Conservation (phyloP, 1,140 invertebrate species). For the Drosophila lowei region DNA sequence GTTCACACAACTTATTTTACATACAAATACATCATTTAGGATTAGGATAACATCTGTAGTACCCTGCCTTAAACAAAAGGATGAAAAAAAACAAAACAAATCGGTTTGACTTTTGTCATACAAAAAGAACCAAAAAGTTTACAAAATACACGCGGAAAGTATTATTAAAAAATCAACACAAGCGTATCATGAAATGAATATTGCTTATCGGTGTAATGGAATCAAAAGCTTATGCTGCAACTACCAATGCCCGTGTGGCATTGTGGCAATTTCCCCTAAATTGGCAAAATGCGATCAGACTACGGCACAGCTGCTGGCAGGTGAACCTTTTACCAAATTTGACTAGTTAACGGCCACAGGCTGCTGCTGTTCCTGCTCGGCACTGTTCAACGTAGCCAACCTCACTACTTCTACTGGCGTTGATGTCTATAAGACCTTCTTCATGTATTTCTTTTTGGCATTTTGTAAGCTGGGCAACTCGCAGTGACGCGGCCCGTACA, state of each 20-base stretch:
- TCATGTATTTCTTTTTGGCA: conserved; percentile 83
- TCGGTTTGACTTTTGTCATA: conserved; percentile 31
- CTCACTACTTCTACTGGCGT: conserved; percentile 61
- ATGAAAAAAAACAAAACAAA: neutral
- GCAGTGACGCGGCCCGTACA: conserved; percentile 85
- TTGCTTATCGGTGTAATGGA: conserved; percentile 68
- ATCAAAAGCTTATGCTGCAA: conserved; percentile 55
- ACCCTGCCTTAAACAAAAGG: conserved; percentile 23
- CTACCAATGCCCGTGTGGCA: neutral
- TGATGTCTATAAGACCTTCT: conserved; percentile 82
- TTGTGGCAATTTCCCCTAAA: neutral
- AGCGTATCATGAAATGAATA: conserved; percentile 58
- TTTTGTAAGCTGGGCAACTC: conserved; percentile 77
- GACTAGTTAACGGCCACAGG: conserved; percentile 63
- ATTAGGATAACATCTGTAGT: conserved; percentile 43
- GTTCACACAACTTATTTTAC: conserved; percentile 1
- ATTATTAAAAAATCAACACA: conserved; percentile 78
- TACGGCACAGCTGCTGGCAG: conserved; percentile 49
- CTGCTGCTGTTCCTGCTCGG: conserved; percentile 22
- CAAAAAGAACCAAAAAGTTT: conserved; percentile 54
- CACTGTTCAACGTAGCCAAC: conserved; percentile 21
- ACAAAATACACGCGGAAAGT: conserved; percentile 80
- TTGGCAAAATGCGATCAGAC: conserved; percentile 21
- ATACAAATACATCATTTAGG: conserved; percentile 36
- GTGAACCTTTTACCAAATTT: conserved; percentile 49